Percentiles rank a stretch among this genome's conserved stretches.
These are phyloP conservation scores for Apeltes quadracus DNA, from an alignment of 2,113 vertebrate species.

Conservation along the genomic window DNA sequence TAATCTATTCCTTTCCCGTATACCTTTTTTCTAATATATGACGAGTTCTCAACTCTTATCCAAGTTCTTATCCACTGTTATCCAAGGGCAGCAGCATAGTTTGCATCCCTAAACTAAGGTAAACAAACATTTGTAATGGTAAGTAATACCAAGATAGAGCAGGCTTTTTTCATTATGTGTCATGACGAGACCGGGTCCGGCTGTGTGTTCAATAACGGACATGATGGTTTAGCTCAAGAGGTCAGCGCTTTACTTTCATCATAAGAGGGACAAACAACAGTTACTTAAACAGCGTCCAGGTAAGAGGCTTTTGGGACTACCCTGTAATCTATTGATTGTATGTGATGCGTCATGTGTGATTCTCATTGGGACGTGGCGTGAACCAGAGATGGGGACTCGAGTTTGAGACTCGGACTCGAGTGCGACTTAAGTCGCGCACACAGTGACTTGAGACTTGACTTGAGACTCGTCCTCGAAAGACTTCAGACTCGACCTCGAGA, in stretches of 20 bases:
- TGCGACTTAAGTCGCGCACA: no score
- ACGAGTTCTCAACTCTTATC: no score
- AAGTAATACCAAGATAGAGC: constrained; percentile 20
- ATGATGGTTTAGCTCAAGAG: constrained; percentile 36
- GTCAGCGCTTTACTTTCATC: constrained; percentile 16
- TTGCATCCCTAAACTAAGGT: constrained; percentile 13
- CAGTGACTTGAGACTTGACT: no score
- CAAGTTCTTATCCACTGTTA: no score
- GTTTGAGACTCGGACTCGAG: no score
- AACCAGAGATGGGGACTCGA: no score
- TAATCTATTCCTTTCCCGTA: background rate
- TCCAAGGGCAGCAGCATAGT: background rate
- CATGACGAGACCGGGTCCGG: background rate
- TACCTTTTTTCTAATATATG: background rate
- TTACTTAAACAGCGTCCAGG: constrained; percentile 10
- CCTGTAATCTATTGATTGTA: background rate
- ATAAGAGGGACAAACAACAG: constrained; percentile 2
- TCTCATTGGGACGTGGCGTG: no score
- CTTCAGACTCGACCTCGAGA: no score
- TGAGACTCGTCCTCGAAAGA: no score
- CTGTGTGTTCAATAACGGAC: constrained; percentile 45
- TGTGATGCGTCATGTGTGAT: background rate
- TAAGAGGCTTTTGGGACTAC: background rate
- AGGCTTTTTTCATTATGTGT: constrained; percentile 45
- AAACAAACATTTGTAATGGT: constrained; percentile 23